These are phyloP conservation scores for Oenanthe oenanthe DNA, from an alignment of 2,113 vertebrate genomes.

Conservation along the genomic window DNA sequence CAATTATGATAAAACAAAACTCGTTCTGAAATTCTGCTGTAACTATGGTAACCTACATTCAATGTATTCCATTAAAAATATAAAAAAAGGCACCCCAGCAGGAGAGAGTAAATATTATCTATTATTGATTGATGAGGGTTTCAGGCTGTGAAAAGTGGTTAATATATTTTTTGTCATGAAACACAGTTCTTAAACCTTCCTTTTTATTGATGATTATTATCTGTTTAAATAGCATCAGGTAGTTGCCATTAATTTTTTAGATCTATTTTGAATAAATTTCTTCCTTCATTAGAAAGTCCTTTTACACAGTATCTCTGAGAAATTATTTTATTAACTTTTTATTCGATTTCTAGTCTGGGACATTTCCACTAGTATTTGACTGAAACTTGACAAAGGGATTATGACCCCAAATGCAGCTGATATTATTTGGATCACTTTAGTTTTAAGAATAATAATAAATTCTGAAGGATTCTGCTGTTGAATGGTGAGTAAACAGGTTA, in stretches of 20 bases:
- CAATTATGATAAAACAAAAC: slow-evolving; percentile 82
- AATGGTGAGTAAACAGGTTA: background rate
- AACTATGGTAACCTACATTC: slow-evolving; percentile 78
- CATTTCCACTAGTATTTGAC: slow-evolving; percentile 8
- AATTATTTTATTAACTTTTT: slow-evolving; percentile 37
- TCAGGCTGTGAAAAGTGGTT: slow-evolving; percentile 72
- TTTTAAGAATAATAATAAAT: background rate
- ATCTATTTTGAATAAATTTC: slow-evolving; percentile 37
- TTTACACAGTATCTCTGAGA: background rate
- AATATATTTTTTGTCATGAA: slow-evolving; percentile 72
- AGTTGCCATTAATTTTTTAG: slow-evolving; percentile 63
- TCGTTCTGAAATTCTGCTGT: slow-evolving; percentile 74
- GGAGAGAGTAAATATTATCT: slow-evolving; percentile 78
- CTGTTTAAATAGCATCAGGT: slow-evolving; percentile 59
- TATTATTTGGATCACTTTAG: background rate
- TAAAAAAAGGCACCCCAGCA: slow-evolving; percentile 65
- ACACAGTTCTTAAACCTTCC: slow-evolving; percentile 59
- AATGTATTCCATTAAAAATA: slow-evolving; percentile 75
- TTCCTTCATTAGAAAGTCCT: slow-evolving; percentile 33
- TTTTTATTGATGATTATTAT: slow-evolving; percentile 66
- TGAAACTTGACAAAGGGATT: slow-evolving; percentile 11
- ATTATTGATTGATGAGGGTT: slow-evolving; percentile 79
- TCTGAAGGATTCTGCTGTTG: background rate
- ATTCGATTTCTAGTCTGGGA: slow-evolving; percentile 8
- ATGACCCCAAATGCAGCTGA: background rate